Evolutionary conservation across 2,888 invertebrate species (phyloP), one percentile per base, ranked within the genome.

Genomic region (Choreutis nemorana): DNA sequence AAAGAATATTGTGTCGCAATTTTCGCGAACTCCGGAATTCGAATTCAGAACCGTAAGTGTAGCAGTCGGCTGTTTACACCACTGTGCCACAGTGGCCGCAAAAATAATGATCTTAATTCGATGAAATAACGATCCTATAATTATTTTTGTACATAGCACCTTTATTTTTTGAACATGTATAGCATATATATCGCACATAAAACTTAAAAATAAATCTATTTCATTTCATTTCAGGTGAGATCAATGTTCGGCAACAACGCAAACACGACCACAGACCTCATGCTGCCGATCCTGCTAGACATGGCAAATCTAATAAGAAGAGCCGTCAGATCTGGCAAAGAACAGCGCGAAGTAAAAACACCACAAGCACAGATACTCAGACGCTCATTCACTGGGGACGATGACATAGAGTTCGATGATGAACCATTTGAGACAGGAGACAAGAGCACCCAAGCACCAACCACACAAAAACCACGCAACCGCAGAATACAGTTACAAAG

Each of bases 281-380:
- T 84, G 67, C 56, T 87, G 31, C 87, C 87, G 6, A 83, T 85
- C 36, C 78, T 84, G 33, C 71, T 82, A 41, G 86, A 87, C 53
- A 82, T 86, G 54, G 86, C 86, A 0, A 84, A 85, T 50, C 67
- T 86, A 33, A 80, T 86, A 28, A 71, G 81, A 31, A 77, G 63
- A 26, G 78, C 83, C 0, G 72, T 81, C 16, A 61, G 67, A 31
- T 54, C 73, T 18, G 60, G 63, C 36, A 68, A 71, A 42, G 63
- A 65, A 33, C 48, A 47, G 2, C 54, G 65, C 38, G 71, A 68
- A 51, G 63, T 62, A 32, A 55, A 41, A 46, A 36, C 45, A 35
- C 50, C 66, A 34, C 55, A 59, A 34, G 54, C 63, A 35, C 71
- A 67, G 32, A 45, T 71, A 26, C 50, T 72, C 31, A 43, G 70